Base-by-base conservation (phyloP, 2,113 vertebrate genomes). In the Perca fluviatilis region DNA sequence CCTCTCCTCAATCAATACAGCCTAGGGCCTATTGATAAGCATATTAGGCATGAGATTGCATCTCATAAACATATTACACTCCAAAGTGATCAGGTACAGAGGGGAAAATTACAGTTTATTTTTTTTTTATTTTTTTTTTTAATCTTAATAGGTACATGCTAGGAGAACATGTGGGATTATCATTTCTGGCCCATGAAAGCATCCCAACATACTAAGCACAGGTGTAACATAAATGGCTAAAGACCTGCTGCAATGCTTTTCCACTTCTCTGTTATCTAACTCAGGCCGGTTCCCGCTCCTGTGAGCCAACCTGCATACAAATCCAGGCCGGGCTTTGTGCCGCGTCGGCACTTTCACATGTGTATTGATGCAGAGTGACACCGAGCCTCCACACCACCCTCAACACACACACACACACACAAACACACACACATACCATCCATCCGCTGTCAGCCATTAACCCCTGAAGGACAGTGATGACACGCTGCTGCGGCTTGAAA, bases 291-390 rank as follows among this genome's bases (percentile, higher is more conserved):
- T 86, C 77, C 66, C 12, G 58, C 72, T 85, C 74, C 76, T 83
- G 84, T 74, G 79, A 87, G 67, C 82, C 79, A 80, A 81, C 89
- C 86, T 82, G 85, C 82, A 89, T 85, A 78, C 86, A 88, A 80
- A 92, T 83, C 77, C 75, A 80, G 90, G 61, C 82, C 18, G 2
- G 84, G 80, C 81, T 86, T 86, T 85, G 83, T 91, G 88, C 85
- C 1, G 43, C 25, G 40, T 92, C 49, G 0, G 83, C 92, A 86
- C 80, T 93, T 89, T 93, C 84, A 63, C 82, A 80, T 85, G 69
- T 88, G 89, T 80, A 82, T 74, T 86, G 82, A 93, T 92, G 86
- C 82, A 77, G 83, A 82, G 54, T 85, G 90, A 89, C 90, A 84
- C 18, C 1, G 2, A 36, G 30, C 1, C 21, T 27, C 64, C 11